Base-by-base conservation (phyloP, 2,888 invertebrate species). In the Epistrophe eligans region DNA sequence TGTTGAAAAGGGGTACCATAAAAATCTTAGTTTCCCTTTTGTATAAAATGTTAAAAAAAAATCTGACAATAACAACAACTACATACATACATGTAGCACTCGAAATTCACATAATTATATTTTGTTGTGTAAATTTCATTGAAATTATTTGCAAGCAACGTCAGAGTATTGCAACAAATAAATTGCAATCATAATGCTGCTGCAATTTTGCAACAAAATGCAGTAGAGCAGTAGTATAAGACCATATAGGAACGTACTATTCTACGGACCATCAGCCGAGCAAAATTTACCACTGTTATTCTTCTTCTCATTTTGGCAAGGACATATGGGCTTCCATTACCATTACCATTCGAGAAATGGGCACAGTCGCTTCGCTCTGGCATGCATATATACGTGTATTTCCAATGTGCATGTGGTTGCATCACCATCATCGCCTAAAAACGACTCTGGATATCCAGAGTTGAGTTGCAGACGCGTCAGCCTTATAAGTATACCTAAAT, bases 101-200 rank as follows among this genome's bases (percentile, higher is more conserved):
- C 24, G 79, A 81, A 74, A 77, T 32, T 9, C 38, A 81, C 82
- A 82, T 58, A n/a, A n/a, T n/a, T n/a, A n/a, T 82, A 73, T 71
- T 24, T 24, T 77, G 67, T 35, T 48, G 35, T 73, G 73, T 70
- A 81, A 76, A 64, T 50, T 57, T 71, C 43, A 55, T 48, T 28
- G 62, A 79, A 83, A 82, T 79, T 82, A 87, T 87, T 87, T 70
- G 83, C 87, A 40, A 76, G 64, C 82, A 79, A 79, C 71, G 57
- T 55, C 79, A 60, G 58, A 79, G 66, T 87, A 87, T 87, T 83
- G 83, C 87, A 87, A 79, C 83, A 87, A 87, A 87, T 87, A 87
- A 87, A 87, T 87, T 83, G 74, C 87, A 87, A 79, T 87, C 83
- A 83, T 87, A 79, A 79, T 83, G 82, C 72, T 82, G 74, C 62